Conservation (phyloP, 2,797 vertebrate genomes). For the Scomberomorus guttatus region DNA sequence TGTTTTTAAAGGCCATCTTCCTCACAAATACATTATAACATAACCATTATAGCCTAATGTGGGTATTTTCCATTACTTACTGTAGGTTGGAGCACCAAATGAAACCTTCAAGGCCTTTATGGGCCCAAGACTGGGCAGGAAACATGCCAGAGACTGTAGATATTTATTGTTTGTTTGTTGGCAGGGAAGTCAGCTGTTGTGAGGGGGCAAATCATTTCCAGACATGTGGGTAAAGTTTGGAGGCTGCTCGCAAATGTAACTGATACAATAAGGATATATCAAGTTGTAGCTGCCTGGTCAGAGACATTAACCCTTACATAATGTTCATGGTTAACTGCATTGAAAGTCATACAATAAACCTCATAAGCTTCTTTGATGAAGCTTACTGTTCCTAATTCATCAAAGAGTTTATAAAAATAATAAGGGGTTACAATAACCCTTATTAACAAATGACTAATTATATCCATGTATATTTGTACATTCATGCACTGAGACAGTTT, state of each 20-base stretch:
- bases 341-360: no score
- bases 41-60: neutral
- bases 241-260: neutral
- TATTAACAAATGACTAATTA: no score
- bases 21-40: neutral
- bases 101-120: neutral
- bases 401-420: no score
- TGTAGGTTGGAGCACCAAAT: neutral
- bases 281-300: neutral
- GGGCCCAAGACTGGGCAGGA: neutral
- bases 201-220: slow-evolving; percentile 1
- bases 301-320: neutral
- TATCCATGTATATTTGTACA: no score
- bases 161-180: slow-evolving; percentile 31
- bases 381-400: no score
- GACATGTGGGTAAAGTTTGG: slow-evolving; percentile 9
- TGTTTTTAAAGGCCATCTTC: neutral
- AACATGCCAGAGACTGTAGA: slow-evolving; percentile 3
- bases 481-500: no score
- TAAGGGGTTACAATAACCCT: no score
- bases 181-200: slow-evolving; percentile 32
- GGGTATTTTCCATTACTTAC: neutral
- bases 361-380: no score
- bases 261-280: neutral
- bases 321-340: no score